Base-by-base conservation (phyloP, 1,140 invertebrate species). In the Trichoplusia ni region DNA sequence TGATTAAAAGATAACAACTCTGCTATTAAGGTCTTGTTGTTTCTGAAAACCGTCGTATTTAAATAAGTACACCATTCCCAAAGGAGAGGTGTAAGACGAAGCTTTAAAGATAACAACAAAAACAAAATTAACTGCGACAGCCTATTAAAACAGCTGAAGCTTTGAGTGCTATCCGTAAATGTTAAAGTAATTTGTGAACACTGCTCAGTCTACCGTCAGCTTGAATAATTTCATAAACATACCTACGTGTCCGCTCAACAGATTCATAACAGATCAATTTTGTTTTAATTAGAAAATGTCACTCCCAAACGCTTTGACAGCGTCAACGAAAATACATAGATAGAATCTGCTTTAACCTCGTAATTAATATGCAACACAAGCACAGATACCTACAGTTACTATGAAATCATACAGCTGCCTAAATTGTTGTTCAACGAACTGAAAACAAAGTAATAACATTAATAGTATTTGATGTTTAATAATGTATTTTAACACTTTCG, bases 241-340 rank as follows among this genome's bases (percentile, higher is more conserved):
- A 16, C 29, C 47, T 3, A 27, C 25, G 3, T 27, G 27, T 33
- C 29, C 47, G 27, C 27, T 51, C 14, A 13, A 51, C 14, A 51
- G 16, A 51, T 51, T 35, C 35, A 51, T 35, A 19, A 51, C 47
- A 51, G 47, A 51, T 51, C 27, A 35, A 51, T 51, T 51, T 51
- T 35, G 47, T 18, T 21, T 51, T 51, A 51, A 51, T 51, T 51
- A 51, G 47, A 51, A 51, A 51, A 51, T 51, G 47, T 51, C 47
- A 51, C 47, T 49, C 47, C 29, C 44, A 7, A 51, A 51, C 14
- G 29, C 29, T 51, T 35, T 51, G 47, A 35, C 16, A 51, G 29
- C 47, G 29, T 51, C 11, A 33, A 31, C 27, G 47, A 51, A 51
- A 35, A 51, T 21, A 31, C 27, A 29, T 33, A 51, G 21, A 51